These are phyloP conservation scores for Capromys pilorides DNA, from an alignment of 2,797 vertebrate species.

Conservation along the genomic window DNA sequence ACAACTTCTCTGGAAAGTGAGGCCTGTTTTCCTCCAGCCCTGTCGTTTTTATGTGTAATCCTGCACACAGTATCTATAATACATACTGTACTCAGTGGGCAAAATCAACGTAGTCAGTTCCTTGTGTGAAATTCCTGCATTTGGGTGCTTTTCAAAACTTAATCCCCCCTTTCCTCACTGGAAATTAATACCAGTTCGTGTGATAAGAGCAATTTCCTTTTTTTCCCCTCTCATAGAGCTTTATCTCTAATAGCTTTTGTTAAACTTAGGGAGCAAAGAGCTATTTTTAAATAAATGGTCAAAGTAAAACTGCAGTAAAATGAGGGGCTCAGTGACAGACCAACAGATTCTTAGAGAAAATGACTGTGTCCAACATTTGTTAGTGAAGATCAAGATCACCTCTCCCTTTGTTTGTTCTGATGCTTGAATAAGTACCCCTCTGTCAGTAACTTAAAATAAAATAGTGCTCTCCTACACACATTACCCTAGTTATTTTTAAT, in stretches of 20 bases:
- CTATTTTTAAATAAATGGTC: slow-evolving; percentile 24
- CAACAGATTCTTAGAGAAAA: neutral
- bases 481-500: slow-evolving; percentile 72
- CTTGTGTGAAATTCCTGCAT: neutral
- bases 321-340: neutral
- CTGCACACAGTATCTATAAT: neutral
- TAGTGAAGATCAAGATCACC: neutral
- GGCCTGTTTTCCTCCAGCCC: neutral
- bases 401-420: slow-evolving; percentile 13
- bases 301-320: slow-evolving; percentile 40
- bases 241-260: neutral
- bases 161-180: neutral
- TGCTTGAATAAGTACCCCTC: slow-evolving; percentile 59
- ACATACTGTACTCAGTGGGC: neutral
- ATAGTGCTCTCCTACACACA: slow-evolving; percentile 58
- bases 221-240: neutral
- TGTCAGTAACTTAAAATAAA: slow-evolving; percentile 55
- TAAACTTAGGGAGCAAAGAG: neutral
- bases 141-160: neutral
- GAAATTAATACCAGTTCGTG: slow-evolving; percentile 18
- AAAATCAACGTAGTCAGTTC: neutral
- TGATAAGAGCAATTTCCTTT: slow-evolving; percentile 1
- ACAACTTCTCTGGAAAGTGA: neutral
- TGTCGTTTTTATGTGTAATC: neutral
- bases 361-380: neutral